Percentiles rank a stretch among this genome's conserved stretches.
Evolutionary conservation across 2,797 vertebrate species (phyloP).

Genomic region (Tolypeutes matacus): DNA sequence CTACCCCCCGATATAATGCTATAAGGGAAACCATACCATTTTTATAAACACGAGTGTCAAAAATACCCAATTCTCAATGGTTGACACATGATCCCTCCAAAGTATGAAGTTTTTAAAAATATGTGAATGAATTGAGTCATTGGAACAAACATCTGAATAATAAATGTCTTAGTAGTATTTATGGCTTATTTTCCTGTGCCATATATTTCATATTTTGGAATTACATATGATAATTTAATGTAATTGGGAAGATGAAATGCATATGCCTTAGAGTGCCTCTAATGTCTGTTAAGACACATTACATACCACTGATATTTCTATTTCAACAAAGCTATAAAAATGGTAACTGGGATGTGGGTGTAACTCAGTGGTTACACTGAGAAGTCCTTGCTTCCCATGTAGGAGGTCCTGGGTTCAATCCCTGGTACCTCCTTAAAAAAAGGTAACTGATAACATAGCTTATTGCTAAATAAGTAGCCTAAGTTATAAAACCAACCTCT

Average conservation of each 20-base stretch:
- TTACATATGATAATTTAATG: background rate
- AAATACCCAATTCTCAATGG: background rate
- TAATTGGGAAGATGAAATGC: background rate
- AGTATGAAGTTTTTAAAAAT: constrained; percentile 10
- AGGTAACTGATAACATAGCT: background rate
- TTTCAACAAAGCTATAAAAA: background rate
- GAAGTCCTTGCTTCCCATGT: no score
- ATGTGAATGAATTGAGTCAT: constrained; percentile 22
- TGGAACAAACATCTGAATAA: constrained; percentile 21
- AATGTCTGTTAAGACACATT: constrained; percentile 15
- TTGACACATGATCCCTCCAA: background rate
- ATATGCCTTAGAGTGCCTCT: background rate
- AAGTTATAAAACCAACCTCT: background rate
- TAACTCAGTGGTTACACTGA: no score
- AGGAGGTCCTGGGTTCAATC: no score
- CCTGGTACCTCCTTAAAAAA: background rate
- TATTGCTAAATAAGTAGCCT: background rate
- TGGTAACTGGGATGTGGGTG: background rate
- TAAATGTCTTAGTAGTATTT: constrained; percentile 13
- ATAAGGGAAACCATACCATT: background rate
- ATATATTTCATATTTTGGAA: background rate
- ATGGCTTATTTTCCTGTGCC: background rate
- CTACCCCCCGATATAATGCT: background rate
- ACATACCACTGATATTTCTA: background rate
- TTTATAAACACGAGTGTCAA: background rate